Conservation (phyloP, 2,888 invertebrate genomes). For the Ennomos quercinarius region DNA sequence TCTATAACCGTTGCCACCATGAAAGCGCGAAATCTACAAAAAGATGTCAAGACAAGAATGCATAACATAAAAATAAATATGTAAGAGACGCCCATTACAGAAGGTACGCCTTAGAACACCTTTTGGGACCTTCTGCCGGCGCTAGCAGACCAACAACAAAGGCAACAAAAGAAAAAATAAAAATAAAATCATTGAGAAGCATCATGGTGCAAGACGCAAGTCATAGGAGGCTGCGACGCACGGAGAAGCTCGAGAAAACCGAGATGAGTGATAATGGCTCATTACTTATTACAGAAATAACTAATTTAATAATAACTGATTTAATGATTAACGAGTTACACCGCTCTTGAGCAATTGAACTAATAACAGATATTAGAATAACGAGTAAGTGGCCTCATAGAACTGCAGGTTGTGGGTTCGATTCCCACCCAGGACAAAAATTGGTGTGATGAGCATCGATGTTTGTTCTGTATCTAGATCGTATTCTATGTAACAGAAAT, state of each 20-base stretch:
- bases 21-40: slow-evolving; percentile 77
- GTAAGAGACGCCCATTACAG: slow-evolving; percentile 76
- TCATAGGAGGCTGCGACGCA: slow-evolving; percentile 35
- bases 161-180: slow-evolving; percentile 77
- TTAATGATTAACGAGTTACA: too few species aligned
- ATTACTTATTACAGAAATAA: too few species aligned
- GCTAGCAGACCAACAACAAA: slow-evolving; percentile 74
- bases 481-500: too few species aligned
- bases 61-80: slow-evolving; percentile 83
- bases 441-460: too few species aligned
- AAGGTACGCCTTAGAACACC: slow-evolving; percentile 78
- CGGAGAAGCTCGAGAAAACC: neutral
- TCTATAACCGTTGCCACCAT: slow-evolving; percentile 58
- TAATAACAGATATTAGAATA: too few species aligned
- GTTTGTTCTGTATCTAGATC: too few species aligned
- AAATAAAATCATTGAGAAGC: slow-evolving; percentile 63
- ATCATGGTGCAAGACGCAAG: slow-evolving; percentile 47
- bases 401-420: too few species aligned
- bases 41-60: slow-evolving; percentile 80
- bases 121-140: slow-evolving; percentile 79
- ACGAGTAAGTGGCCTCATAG: too few species aligned
- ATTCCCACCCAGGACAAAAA: too few species aligned
- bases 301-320: too few species aligned
- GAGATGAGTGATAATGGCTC: too few species aligned
- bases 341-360: too few species aligned